Evolutionary conservation across 2,888 invertebrate species (phyloP).

Genomic region (Calephelis perditalis): DNA sequence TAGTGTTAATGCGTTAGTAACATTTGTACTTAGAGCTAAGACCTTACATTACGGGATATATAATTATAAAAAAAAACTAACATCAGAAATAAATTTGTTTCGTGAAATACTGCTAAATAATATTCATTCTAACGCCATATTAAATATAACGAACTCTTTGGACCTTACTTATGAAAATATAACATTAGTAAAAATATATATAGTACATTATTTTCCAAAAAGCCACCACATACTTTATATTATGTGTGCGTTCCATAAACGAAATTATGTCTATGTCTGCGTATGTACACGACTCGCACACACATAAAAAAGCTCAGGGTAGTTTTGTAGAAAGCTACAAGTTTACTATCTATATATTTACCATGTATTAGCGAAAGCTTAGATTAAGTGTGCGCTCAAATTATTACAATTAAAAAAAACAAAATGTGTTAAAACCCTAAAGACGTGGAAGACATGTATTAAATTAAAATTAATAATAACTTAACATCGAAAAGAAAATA

Average conservation of each 20-base stretch:
- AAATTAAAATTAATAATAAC: conserved; percentile 17
- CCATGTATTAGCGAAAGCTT: conserved; percentile 5
- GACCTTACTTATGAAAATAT: conserved; percentile 50
- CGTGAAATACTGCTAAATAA: conserved; percentile 59
- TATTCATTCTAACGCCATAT: conserved; percentile 49
- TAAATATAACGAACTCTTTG: conserved; percentile 62
- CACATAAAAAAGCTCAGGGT: too few species aligned
- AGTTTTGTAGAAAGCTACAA: neutral
- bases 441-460: conserved; percentile 51
- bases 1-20: conserved; percentile 64
- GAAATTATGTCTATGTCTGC: neutral
- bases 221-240: too few species aligned
- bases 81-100: conserved; percentile 7
- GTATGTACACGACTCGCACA: conserved; percentile 8
- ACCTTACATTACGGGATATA: conserved; percentile 47
- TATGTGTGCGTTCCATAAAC: neutral
- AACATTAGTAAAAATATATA: conserved; percentile 25
- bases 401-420: conserved; percentile 4
- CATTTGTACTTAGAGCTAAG: conserved; percentile 66
- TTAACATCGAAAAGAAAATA: conserved; percentile 10
- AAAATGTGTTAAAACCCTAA: conserved; percentile 13
- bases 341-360: conserved; percentile 4
- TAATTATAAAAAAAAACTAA: conserved; percentile 30
- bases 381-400: conserved; percentile 11
- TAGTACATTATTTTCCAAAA: neutral